Conservation (phyloP, 2,888 invertebrate genomes). For the Lithophane socia region DNA sequence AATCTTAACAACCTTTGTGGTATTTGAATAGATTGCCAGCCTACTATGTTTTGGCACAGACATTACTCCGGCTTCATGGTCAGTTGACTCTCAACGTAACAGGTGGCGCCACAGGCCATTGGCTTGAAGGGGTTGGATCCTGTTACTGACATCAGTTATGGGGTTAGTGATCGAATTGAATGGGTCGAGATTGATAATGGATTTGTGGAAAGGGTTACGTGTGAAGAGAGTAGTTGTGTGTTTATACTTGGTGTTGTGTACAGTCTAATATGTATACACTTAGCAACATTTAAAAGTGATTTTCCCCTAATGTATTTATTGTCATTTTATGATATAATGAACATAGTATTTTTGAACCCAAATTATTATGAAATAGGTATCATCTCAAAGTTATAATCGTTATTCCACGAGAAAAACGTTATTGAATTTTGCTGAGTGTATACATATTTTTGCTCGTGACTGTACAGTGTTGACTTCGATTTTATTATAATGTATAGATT, state of each 20-base stretch:
- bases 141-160: neutral
- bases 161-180: slow-evolving; percentile 3
- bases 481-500: too few species aligned
- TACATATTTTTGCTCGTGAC: too few species aligned
- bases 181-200: neutral
- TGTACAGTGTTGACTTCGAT: neutral
- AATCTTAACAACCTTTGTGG: neutral
- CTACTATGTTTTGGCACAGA: slow-evolving; percentile 25
- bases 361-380: too few species aligned
- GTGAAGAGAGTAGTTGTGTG: neutral
- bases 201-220: neutral
- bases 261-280: too few species aligned
- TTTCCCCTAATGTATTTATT: too few species aligned
- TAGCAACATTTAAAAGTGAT: too few species aligned
- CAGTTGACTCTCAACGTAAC: slow-evolving; percentile 36
- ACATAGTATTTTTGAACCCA: too few species aligned
- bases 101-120: slow-evolving; percentile 29
- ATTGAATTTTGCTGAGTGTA: too few species aligned
- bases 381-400: too few species aligned
- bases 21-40: slow-evolving; percentile 7
- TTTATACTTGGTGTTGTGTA: neutral
- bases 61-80: slow-evolving; percentile 30
- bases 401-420: too few species aligned
- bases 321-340: too few species aligned
- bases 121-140: neutral